phyloP scores from a whole-genome alignment of 2,113 vertebrate species.

The Uropsilus gracilis region DNA sequence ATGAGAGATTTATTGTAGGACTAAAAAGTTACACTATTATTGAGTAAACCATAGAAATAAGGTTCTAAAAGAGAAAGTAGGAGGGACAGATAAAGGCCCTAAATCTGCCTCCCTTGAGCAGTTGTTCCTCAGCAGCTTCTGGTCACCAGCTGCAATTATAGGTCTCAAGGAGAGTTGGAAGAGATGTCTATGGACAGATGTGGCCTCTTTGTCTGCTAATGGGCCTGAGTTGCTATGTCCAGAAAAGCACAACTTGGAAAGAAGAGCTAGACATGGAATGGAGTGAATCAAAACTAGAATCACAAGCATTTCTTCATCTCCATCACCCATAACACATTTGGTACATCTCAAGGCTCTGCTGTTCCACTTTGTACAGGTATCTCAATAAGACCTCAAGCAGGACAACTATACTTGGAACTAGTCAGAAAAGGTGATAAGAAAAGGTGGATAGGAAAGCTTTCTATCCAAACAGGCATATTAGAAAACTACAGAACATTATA shows the following conservation, averaged over 20 bases:
- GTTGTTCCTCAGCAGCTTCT: accelerated
- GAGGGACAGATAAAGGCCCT: background rate
- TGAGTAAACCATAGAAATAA: background rate
- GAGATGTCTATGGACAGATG: accelerated
- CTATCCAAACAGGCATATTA: background rate
- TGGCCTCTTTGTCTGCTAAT: background rate
- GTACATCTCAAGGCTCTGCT: no score
- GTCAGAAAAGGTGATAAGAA: background rate
- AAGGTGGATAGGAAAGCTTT: background rate
- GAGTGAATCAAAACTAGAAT: no score
- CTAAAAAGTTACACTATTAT: background rate
- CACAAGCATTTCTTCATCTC: background rate
- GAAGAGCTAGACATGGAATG: background rate
- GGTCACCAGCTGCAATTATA: accelerated
- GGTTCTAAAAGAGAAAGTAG: background rate
- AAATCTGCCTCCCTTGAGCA: background rate
- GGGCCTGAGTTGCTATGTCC: background rate
- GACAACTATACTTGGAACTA: background rate
- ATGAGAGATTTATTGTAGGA: background rate
- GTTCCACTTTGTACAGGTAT: background rate
- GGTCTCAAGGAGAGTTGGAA: background rate
- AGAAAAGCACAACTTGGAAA: background rate
- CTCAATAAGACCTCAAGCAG: background rate
- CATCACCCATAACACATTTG: accelerated
- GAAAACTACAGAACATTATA: background rate